Conservation (phyloP, 2,888 invertebrate genomes). For the Sinopyrophorus schimmeli region DNA sequence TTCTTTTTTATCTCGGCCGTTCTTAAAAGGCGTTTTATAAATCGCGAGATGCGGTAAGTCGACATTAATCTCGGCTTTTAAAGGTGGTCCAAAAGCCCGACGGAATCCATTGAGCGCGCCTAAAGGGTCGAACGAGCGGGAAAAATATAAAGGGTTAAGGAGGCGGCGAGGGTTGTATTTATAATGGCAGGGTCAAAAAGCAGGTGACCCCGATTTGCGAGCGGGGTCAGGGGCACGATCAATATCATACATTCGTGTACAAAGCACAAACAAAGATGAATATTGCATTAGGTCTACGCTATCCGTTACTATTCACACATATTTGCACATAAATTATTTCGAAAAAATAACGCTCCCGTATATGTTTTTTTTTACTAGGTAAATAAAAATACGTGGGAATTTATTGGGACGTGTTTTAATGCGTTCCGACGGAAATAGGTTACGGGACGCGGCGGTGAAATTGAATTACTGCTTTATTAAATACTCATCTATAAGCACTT, state of each 20-base stretch:
- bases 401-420: too few species aligned
- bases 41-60: constrained; percentile 15
- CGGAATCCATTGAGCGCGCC: constrained; percentile 15
- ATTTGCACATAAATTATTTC: too few species aligned
- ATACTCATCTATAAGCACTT: too few species aligned
- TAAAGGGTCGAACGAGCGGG: constrained; percentile 23
- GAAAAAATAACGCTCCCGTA: too few species aligned
- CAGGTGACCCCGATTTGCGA: constrained; percentile 36
- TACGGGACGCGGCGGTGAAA: too few species aligned
- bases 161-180: constrained; percentile 30
- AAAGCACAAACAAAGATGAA: constrained; percentile 18
- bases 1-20: constrained; percentile 5
- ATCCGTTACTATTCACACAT: too few species aligned
- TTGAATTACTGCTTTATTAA: too few species aligned
- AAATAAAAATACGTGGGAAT: too few species aligned
- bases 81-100: constrained; percentile 15
- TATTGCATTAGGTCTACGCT: too few species aligned
- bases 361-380: too few species aligned
- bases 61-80: constrained; percentile 13
- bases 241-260: constrained; percentile 32
- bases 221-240: constrained; percentile 39
- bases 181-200: constrained; percentile 36
- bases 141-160: constrained; percentile 26
- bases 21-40: constrained; percentile 28
- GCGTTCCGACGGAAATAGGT: too few species aligned